Base-by-base conservation (phyloP, 2,113 vertebrate genomes). In the Corythornis cristatus region DNA sequence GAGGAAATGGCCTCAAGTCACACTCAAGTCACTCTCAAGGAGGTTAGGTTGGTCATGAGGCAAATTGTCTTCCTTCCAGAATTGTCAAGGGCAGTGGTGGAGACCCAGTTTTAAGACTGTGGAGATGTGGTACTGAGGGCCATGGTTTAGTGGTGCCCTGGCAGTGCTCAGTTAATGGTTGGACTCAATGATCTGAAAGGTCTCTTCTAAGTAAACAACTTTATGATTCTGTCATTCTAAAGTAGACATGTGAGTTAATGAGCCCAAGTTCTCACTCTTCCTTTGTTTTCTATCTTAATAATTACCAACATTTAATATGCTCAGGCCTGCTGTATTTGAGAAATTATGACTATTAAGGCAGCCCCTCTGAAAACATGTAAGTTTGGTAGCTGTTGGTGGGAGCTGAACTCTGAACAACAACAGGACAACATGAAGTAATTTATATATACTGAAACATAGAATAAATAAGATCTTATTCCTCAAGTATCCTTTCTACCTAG, bases 401-500 rank as follows among this genome's bases (percentile, higher is more conserved):
- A 86, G 43, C 10, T 0, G 6, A 40, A 26, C 19, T 79, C 7
- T 23, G 10, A 4, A 20, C 0, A 1, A 66, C 15, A n/a, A n/a
- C 45, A 67, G 22, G 29, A 40, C 12, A 66, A 25, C 2, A 1
- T 33, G 11, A 86, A 45, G 11, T 83, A 42, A 58, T 31, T 79
- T 35, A 20, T 43, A 5, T 35, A n/a, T 48, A 4, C 8, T 35
- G 11, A 54, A 81, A 61, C 2, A 5, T 3, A 70, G 31, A 62
- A 51, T 74, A 68, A 64, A 78, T 71, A 43, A 3, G 64, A 13
- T 46, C 6, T 46, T 46, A 23, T 3, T 23, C 6, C 9, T 76
- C 20, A 60, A 33, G 9, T 50, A 10, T 50, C 5, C 14, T 74
- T 81, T 93, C 2, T 1, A 15, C 33, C 17, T 67, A 4, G 67